phyloP scores from a whole-genome alignment of 1,140 invertebrate genomes.

The Manduca sexta region DNA sequence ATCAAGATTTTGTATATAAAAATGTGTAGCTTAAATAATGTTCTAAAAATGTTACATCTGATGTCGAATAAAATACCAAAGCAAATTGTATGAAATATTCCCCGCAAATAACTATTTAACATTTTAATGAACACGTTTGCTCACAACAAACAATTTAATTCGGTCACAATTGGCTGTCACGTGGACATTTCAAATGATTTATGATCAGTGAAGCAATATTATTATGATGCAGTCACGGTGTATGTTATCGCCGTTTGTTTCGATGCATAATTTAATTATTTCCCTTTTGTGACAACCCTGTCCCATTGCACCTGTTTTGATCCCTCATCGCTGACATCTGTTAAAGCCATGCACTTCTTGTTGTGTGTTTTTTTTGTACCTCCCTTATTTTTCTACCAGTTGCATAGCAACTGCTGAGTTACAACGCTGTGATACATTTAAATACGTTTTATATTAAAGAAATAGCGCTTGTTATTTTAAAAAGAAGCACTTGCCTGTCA shows the following conservation, averaged over 20 bases:
- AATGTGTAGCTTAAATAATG: no score
- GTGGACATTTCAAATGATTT: constrained; percentile 1
- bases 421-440: not conserved
- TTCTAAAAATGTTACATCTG: no score
- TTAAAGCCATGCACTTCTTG: constrained; percentile 44
- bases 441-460: not conserved
- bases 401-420: constrained; percentile 23
- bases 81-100: no score
- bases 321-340: constrained; percentile 59
- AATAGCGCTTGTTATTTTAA: constrained; percentile 1
- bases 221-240: not conserved
- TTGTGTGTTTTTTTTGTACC: constrained; percentile 32
- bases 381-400: constrained; percentile 40
- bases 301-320: constrained; percentile 47
- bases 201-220: not conserved
- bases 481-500: constrained; percentile 1
- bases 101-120: not conserved
- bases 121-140: constrained; percentile 1
- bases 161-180: constrained; percentile 1
- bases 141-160: constrained; percentile 2
- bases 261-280: constrained; percentile 8
- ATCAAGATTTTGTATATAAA: no score
- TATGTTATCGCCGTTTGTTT: not conserved
- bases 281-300: constrained; percentile 38
- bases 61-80: no score